These are phyloP conservation scores for Pachypeltis micranthus DNA, from an alignment of 1,140 invertebrate species.

Conservation along the genomic window DNA sequence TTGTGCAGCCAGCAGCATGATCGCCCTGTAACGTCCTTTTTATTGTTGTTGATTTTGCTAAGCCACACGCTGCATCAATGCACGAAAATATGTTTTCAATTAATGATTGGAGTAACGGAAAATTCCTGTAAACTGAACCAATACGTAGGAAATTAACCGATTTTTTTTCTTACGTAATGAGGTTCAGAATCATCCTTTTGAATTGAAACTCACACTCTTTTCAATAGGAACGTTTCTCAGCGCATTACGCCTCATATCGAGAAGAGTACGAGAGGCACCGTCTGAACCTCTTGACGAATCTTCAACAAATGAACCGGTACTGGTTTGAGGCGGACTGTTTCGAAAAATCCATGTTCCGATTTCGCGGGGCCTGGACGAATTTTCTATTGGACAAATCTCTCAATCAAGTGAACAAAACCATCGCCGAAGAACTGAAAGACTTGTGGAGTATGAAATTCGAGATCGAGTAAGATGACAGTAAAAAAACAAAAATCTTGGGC, in stretches of 20 bases:
- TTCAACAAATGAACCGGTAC: not conserved
- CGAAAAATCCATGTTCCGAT: not conserved
- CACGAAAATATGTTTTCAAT: too few species aligned
- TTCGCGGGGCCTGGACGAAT: not conserved
- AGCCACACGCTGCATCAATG: too few species aligned
- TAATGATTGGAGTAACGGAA: too few species aligned
- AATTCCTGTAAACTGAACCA: too few species aligned
- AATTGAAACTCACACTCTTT: too few species aligned
- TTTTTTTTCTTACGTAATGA: too few species aligned
- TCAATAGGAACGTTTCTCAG: not conserved
- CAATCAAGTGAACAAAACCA: not conserved
- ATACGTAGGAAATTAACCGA: too few species aligned
- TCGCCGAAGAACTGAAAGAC: not conserved
- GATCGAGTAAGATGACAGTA: slow-evolving; percentile 1
- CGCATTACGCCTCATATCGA: not conserved
- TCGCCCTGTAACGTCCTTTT: too few species aligned
- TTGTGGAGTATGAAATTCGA: not conserved
- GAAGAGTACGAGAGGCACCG: not conserved
- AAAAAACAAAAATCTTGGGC: too few species aligned
- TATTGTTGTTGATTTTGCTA: too few species aligned
- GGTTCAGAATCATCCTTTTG: too few species aligned
- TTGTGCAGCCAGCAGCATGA: too few species aligned
- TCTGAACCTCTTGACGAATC: not conserved
- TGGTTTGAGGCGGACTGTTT: not conserved
- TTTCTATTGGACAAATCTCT: not conserved